A percentile compares a stretch with the other conserved stretches of the same genome.
These are phyloP conservation scores for Lasioglossum malachurum DNA, from an alignment of 2,888 invertebrate genomes.

Conservation along the genomic window DNA sequence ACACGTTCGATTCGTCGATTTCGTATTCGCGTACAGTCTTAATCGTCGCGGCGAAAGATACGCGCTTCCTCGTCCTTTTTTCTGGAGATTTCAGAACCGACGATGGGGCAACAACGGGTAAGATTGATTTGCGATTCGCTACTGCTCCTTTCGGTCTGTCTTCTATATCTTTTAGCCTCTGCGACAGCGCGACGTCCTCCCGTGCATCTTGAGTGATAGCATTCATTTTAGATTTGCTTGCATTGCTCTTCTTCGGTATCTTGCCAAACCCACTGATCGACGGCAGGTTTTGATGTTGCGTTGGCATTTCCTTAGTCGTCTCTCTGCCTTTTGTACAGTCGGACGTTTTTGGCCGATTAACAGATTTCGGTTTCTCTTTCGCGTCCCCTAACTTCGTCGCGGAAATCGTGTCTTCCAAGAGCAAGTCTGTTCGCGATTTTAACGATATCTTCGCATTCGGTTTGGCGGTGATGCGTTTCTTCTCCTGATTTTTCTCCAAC, in stretches of 20 bases:
- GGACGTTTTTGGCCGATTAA: neutral
- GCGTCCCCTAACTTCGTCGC: conserved; percentile 16
- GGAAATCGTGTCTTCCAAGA: conserved; percentile 74
- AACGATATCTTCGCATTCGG: conserved; percentile 85
- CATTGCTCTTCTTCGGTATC: conserved; percentile 22
- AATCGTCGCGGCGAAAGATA: conserved; percentile 70
- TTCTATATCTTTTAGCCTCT: neutral
- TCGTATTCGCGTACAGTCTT: conserved; percentile 61
- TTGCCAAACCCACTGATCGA: conserved; percentile 5
- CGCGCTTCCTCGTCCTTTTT: conserved; percentile 62
- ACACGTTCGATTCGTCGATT: conserved; percentile 68
- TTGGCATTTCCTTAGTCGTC: neutral
- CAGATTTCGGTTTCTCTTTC: neutral
- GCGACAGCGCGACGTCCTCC: conserved; percentile 3
- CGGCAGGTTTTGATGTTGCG: conserved; percentile 8
- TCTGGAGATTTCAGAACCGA: neutral
- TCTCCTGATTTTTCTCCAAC: conserved; percentile 64
- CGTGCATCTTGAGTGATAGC: neutral
- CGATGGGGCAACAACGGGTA: neutral
- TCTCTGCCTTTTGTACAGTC: neutral
- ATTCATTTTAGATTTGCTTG: neutral
- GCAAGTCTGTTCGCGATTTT: conserved; percentile 87
- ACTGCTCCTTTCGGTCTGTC: neutral
- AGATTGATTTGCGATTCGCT: neutral
- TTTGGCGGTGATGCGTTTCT: conserved; percentile 66